Percentiles rank a stretch among this genome's conserved stretches.
Evolutionary conservation across 2,888 invertebrate genomes (phyloP).

Genomic region (Opisthograptis luteolata): DNA sequence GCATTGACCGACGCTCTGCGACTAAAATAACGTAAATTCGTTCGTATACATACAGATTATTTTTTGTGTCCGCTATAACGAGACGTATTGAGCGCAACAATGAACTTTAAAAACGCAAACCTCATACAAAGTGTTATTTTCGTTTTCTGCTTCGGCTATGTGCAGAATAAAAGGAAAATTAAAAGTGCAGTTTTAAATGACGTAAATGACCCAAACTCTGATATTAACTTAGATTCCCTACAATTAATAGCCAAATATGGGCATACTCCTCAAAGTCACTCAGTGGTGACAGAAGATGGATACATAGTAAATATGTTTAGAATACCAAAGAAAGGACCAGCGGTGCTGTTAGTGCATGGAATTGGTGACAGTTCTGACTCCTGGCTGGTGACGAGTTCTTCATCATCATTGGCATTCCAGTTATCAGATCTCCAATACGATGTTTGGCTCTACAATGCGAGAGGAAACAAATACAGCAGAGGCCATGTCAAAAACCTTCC

Average conservation of each 20-base stretch:
- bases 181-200: slow-evolving; percentile 38
- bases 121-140: slow-evolving; percentile 44
- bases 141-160: slow-evolving; percentile 44
- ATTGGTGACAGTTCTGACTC: slow-evolving; percentile 73
- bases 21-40: slow-evolving; percentile 41
- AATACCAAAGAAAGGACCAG: slow-evolving; percentile 63
- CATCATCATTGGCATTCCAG: slow-evolving; percentile 61
- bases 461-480: slow-evolving; percentile 74
- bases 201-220: slow-evolving; percentile 48
- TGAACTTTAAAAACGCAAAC: slow-evolving; percentile 45
- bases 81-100: slow-evolving; percentile 46
- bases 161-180: slow-evolving; percentile 32
- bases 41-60: slow-evolving; percentile 37
- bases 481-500: slow-evolving; percentile 53
- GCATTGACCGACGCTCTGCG: slow-evolving; percentile 48
- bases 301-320: slow-evolving; percentile 63
- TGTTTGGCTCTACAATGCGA: slow-evolving; percentile 70
- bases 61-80: slow-evolving; percentile 46
- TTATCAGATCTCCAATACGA: slow-evolving; percentile 66
- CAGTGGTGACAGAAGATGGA: slow-evolving; percentile 65
- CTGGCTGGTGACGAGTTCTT: slow-evolving; percentile 69
- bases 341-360: slow-evolving; percentile 69
- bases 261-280: slow-evolving; percentile 54
- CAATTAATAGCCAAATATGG: slow-evolving; percentile 65
- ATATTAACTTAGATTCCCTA: slow-evolving; percentile 60